Conservation (phyloP, 2,888 invertebrate species). For the Drosophila parthenogenetica region DNA sequence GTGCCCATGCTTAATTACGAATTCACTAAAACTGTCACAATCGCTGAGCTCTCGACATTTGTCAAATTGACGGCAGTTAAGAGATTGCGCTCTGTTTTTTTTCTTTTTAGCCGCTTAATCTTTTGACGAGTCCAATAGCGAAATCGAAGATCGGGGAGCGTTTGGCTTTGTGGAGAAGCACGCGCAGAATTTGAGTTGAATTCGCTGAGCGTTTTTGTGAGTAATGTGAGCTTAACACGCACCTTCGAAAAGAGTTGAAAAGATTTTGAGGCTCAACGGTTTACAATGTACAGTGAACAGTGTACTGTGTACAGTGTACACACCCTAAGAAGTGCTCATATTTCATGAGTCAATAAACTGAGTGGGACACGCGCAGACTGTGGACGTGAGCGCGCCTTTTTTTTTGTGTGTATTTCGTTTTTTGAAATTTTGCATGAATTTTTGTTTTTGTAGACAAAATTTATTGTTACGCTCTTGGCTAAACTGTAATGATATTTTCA, state of each 20-base stretch:
- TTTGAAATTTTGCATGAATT: not conserved
- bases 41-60: constrained; percentile 73
- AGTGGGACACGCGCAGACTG: constrained; percentile 52
- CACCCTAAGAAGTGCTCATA: constrained; percentile 77
- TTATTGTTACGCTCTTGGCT: constrained; percentile 71
- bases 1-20: constrained; percentile 79
- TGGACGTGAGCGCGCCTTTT: constrained; percentile 36
- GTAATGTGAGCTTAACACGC: constrained; percentile 77
- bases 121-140: constrained; percentile 41
- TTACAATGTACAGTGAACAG: constrained; percentile 22
- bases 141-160: constrained; percentile 21
- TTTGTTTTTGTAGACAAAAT: constrained; percentile 33
- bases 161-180: constrained; percentile 33
- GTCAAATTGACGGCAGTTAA: constrained; percentile 77
- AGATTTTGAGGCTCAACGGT: constrained; percentile 1
- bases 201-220: constrained; percentile 61
- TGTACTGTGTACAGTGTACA: constrained; percentile 58
- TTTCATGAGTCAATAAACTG: constrained; percentile 79
- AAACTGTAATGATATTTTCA: constrained; percentile 81
- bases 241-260: constrained; percentile 45
- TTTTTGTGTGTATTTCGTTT: not conserved
- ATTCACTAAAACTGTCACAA: constrained; percentile 82
- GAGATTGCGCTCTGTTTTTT: constrained; percentile 61
- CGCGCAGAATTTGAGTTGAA: constrained; percentile 53
- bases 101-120: constrained; percentile 61